These are phyloP conservation scores for Lagopus leucura DNA, from an alignment of 2,113 vertebrate species.

Conservation along the genomic window DNA sequence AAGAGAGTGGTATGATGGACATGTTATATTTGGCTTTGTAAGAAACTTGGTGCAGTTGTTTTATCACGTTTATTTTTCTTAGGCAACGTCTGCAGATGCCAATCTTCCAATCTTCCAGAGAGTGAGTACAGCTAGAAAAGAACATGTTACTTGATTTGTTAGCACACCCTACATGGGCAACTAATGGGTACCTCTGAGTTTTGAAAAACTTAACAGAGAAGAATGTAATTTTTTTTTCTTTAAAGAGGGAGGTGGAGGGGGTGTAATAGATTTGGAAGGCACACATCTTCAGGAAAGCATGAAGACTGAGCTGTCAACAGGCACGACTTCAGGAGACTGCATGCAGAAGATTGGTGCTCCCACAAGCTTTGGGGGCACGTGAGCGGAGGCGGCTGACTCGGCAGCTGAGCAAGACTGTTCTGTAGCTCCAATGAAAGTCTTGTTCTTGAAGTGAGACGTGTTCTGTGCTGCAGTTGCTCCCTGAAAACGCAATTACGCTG, in stretches of 20 bases:
- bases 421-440: not conserved
- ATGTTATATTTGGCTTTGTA: not conserved
- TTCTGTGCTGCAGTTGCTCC: not conserved
- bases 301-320: conserved; percentile 19
- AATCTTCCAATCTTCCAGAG: not conserved
- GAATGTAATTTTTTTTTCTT: not conserved
- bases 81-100: not conserved
- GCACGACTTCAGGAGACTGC: not conserved
- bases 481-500: conserved; percentile 50
- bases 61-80: not conserved
- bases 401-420: not conserved
- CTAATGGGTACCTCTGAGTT: not conserved
- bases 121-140: not conserved
- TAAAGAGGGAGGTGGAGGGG: not conserved
- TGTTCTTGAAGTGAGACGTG: not conserved
- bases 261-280: not conserved
- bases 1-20: not conserved
- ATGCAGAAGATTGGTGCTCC: not conserved
- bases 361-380: not conserved
- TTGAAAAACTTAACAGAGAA: not conserved
- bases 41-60: not conserved
- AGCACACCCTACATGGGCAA: not conserved
- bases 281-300: not conserved
- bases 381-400: not conserved
- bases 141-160: not conserved